These are phyloP conservation scores for Pongo pygmaeus DNA, from an alignment of 2,113 vertebrate genomes.

Conservation along the genomic window DNA sequence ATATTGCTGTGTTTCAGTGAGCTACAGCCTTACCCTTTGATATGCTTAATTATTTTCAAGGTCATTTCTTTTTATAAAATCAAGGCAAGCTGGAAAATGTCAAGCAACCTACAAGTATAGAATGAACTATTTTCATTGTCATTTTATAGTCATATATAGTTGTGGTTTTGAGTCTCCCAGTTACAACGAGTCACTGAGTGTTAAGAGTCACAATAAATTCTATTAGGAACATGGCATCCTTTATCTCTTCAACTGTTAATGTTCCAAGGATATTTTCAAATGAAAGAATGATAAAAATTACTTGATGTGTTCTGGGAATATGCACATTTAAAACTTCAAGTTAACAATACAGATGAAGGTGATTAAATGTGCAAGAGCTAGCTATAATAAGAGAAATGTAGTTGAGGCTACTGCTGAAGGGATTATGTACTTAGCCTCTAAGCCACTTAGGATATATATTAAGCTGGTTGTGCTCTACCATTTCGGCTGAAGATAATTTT, in stretches of 20 bases:
- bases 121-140: constrained; percentile 55
- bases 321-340: constrained; percentile 46
- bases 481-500: constrained; percentile 43
- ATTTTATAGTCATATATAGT: constrained; percentile 49
- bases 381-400: background rate
- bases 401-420: background rate
- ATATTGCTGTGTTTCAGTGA: constrained; percentile 63
- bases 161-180: constrained; percentile 55
- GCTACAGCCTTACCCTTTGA: background rate
- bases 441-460: background rate
- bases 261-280: constrained; percentile 55
- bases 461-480: background rate
- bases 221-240: background rate
- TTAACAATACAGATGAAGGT: constrained; percentile 25
- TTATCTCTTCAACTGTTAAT: constrained; percentile 26
- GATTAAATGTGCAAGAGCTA: constrained; percentile 1
- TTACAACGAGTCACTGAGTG: constrained; percentile 18
- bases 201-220: constrained; percentile 44
- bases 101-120: constrained; percentile 44
- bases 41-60: constrained; percentile 74
- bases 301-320: background rate
- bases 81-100: constrained; percentile 68
- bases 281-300: constrained; percentile 50
- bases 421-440: background rate
- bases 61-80: constrained; percentile 67